Evolutionary conservation across 2,113 vertebrate genomes (phyloP).

Genomic region (Tor tambroides): DNA sequence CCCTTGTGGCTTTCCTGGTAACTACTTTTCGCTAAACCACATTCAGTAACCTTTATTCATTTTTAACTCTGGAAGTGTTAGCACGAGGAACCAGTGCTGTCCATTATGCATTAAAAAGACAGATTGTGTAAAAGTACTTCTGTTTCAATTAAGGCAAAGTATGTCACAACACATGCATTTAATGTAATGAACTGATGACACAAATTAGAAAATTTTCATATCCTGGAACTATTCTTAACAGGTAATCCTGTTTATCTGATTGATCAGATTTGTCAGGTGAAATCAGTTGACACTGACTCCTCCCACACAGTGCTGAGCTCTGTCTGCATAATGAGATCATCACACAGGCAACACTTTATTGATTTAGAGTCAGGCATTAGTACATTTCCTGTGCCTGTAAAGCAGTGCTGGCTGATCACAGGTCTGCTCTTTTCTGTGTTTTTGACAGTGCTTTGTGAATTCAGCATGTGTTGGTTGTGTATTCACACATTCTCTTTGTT

Average conservation of each 20-base stretch:
- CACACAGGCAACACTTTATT: not conserved
- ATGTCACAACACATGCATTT: slow-evolving; percentile 6
- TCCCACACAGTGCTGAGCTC: slow-evolving; percentile 1
- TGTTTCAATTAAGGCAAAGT: not conserved
- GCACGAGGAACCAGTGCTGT: not conserved
- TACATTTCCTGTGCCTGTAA: slow-evolving; percentile 15
- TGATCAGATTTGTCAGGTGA: slow-evolving; percentile 15
- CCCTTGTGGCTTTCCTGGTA: slow-evolving; percentile 3
- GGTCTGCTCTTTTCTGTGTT: not conserved
- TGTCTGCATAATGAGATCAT: slow-evolving; percentile 12
- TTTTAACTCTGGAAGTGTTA: not conserved
- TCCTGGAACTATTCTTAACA: not conserved
- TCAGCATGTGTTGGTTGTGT: slow-evolving; percentile 14
- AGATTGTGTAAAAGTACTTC: not conserved
- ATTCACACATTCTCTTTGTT: slow-evolving; percentile 48
- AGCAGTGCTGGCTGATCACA: not conserved
- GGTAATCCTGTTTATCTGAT: slow-evolving; percentile 18
- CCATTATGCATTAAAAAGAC: not conserved
- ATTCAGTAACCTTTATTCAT: slow-evolving; percentile 2
- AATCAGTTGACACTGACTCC: not conserved
- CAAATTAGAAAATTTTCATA: not conserved
- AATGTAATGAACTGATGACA: slow-evolving; percentile 13
- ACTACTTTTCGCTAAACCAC: not conserved
- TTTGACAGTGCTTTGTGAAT: slow-evolving; percentile 18
- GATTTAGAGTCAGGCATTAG: slow-evolving; percentile 8